Base-by-base conservation (phyloP, 1,140 invertebrate species). In the Euura saliciscinereae region DNA sequence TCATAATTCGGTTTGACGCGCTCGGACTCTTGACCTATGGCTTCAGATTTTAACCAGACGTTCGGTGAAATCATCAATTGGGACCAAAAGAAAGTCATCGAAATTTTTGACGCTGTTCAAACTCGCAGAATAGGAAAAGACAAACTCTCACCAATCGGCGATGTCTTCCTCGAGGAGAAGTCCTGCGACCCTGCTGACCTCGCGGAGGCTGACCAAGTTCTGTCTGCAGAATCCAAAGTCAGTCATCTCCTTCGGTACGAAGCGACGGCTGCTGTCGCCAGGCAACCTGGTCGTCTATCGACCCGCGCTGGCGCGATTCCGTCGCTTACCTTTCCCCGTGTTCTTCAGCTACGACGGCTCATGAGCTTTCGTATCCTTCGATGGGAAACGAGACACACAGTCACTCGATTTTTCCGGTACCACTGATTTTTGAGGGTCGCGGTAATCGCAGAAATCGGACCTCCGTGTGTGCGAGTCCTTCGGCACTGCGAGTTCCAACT, bases 261-360 rank as follows among this genome's bases (percentile, higher is more conserved):
- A 59, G 51, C 51, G 51, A 8, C 51, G 51, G 51, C 51, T 42
- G 66, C 51, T 76, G 82, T 82, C 79, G 75, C 75, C 80, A 78
- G 73, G 82, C 81, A 83, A 86, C 83, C 78, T 79, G 77, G 43
- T 74, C 78, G 80, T 82, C 79, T 86, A 86, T 86, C 85, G 85
- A 87, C 83, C 79, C 78, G 84, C 83, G 83, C 84, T 77, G 78
- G 84, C 84, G 84, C 83, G 82, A 84, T 83, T 81, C 80, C 80
- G 79, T 82, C 51, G 10, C 0, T n/a, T 59, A 6, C 6, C 51
- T 78, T 80, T 79, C 80, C 51, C 13, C 13, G 51, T 59, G 51
- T 59, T 59, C 51, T 28, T 28, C 51, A n/a, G 13, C 51, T n/a
- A 59, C 8, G 51, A 59, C 13, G 51, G 5, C 51, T 59, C 28